Base-by-base conservation (phyloP, 2,797 vertebrate species). In the Crenichthys baileyi region DNA sequence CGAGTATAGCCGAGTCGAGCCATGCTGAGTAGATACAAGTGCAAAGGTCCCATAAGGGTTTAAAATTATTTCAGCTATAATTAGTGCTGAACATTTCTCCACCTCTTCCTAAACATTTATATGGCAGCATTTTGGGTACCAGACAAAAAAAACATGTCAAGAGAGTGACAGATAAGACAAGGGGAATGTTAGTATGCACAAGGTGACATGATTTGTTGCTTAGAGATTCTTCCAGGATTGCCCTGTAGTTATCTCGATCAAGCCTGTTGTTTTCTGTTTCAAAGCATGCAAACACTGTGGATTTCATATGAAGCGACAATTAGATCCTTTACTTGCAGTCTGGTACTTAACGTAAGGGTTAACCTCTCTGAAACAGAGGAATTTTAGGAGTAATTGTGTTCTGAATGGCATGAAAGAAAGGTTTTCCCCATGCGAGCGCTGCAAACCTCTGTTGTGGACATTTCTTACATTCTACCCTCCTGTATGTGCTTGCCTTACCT, bases 401-500 rank as follows among this genome's bases (percentile, higher is more conserved):
- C 39, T 72, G 72, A 76, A 46, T 75, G 36, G 1, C 4, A 67
- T 18, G 2, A 41, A 36, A 72, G 9, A 2, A 36, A 3, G 29
- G 50, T 50, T 31, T 51, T 53, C 1, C 20, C 11, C 8, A 1
- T 12, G 20, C 4, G 29, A 36, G 70, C 20, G 22, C 11, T 3
- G 1, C 50, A 53, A 7, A 39, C 29, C 50, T 53, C 50, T 39
- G n/a, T 55, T 51, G 29, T 24, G 50, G 18, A 72, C 18, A 13
- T 39, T 44, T 68, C 53, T 68, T 68, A 44, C 22, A n/a, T 7
- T n/a, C 5, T 68, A 24, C 63, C 41, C 61, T 24, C 11, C 77
- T 79, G 70, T 61, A 58, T 85, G 80, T 88, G 86, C 85, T 74
- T 60, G 26, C 79, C 73, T 56, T 20, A 41, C 81, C 79, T 76